These are phyloP conservation scores for Dioctria linearis DNA, from an alignment of 2,888 invertebrate species.

Conservation along the genomic window DNA sequence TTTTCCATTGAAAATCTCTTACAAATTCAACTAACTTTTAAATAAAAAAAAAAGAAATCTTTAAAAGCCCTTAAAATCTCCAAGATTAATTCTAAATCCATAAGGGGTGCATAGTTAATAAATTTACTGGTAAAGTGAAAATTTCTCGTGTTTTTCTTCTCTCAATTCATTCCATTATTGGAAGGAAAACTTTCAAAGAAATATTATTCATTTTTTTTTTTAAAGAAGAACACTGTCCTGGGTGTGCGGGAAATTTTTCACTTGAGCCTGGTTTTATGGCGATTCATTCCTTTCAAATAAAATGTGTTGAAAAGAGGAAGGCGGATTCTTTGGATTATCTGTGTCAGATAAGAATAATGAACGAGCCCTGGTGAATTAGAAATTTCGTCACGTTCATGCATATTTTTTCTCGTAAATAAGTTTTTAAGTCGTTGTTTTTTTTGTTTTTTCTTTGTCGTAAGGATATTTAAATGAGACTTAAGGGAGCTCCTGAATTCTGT, in stretches of 20 bases:
- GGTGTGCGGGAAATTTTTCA: slow-evolving; percentile 18
- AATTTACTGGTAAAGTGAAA: not conserved
- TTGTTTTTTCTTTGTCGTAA: not conserved
- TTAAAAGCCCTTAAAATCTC: no score
- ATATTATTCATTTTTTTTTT: not conserved
- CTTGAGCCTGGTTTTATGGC: slow-evolving; percentile 23
- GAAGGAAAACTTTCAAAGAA: not conserved
- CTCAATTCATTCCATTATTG: not conserved
- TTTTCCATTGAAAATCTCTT: no score
- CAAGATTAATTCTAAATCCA: no score
- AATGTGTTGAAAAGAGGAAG: slow-evolving; percentile 1
- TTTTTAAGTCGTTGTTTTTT: not conserved
- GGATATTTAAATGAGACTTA: not conserved
- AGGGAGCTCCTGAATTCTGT: not conserved
- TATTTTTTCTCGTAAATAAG: slow-evolving; percentile 3
- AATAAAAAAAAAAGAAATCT: no score
- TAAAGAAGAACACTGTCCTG: slow-evolving; percentile 1
- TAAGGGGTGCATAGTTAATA: not conserved
- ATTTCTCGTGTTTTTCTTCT: not conserved
- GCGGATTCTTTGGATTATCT: slow-evolving; percentile 17
- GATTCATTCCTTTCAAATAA: slow-evolving; percentile 9
- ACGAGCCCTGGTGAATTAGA: slow-evolving; percentile 21
- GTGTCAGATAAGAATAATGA: slow-evolving; percentile 24
- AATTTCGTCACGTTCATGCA: slow-evolving; percentile 34
- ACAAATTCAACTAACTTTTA: no score